A percentile compares a stretch with the other conserved stretches of the same genome.
phyloP scores from a whole-genome alignment of 2,797 vertebrate genomes.

The Coendou prehensilis region DNA sequence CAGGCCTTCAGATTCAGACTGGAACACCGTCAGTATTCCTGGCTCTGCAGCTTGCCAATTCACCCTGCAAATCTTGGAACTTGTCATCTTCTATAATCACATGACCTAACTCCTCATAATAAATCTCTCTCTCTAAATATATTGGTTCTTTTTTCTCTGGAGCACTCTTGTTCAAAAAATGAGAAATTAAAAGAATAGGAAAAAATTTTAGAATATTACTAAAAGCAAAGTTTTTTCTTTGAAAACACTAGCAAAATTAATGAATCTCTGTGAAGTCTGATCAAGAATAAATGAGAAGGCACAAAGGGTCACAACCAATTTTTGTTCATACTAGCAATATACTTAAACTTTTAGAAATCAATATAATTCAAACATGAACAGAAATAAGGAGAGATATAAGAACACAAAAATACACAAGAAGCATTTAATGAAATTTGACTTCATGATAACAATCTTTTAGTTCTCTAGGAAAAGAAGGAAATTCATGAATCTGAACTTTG shows the following conservation, averaged over 20 bases:
- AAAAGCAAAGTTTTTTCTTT: background rate
- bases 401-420: background rate
- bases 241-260: slow-evolving; percentile 5
- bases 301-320: background rate
- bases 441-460: slow-evolving; percentile 25
- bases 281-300: slow-evolving; percentile 30
- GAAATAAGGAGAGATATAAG: background rate
- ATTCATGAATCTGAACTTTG: background rate
- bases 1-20: slow-evolving; percentile 19
- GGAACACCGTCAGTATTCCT: background rate
- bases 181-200: background rate
- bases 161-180: background rate
- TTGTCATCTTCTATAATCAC: background rate
- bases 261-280: background rate
- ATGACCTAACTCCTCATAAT: background rate
- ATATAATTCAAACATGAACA: background rate
- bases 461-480: background rate
- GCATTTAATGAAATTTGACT: background rate
- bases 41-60: background rate
- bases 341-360: slow-evolving; percentile 32
- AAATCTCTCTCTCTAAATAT: background rate
- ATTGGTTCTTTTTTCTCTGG: background rate
- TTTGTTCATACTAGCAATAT: background rate
- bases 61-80: background rate
- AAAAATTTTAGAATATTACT: background rate